Evolutionary conservation across 2,113 vertebrate species (phyloP).

Genomic region (Chionis minor): DNA sequence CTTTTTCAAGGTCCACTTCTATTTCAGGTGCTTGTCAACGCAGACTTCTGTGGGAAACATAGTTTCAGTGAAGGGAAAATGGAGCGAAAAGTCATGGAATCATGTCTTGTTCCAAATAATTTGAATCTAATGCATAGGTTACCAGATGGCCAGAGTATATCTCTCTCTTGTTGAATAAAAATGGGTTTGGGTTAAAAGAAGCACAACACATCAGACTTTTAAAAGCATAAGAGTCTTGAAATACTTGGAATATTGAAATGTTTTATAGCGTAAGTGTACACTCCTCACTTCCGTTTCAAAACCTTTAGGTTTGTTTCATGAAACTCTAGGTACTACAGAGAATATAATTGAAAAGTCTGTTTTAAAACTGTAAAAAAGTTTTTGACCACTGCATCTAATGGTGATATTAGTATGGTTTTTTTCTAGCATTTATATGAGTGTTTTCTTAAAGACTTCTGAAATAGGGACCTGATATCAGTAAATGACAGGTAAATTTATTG

Average conservation of each 20-base stretch:
- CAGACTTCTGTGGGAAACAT: neutral
- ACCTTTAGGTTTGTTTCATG: neutral
- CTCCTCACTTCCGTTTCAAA: neutral
- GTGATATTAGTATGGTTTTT: neutral
- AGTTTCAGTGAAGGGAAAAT: neutral
- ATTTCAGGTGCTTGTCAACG: neutral
- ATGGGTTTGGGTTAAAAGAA: neutral
- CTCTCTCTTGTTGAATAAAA: neutral
- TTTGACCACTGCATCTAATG: neutral
- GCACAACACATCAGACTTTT: neutral
- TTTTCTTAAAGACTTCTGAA: neutral
- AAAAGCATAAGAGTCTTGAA: neutral
- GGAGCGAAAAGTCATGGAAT: neutral
- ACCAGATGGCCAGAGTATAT: neutral
- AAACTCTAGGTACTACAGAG: neutral
- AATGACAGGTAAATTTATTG: neutral
- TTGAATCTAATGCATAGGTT: neutral
- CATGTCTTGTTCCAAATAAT: neutral
- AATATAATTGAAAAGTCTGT: neutral
- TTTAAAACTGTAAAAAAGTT: neutral
- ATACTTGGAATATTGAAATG: neutral
- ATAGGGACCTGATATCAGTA: neutral
- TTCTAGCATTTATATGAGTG: neutral
- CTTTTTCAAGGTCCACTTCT: neutral
- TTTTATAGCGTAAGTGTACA: neutral